Base-by-base conservation (phyloP, 2,797 vertebrate genomes). In the Dromococcyx pavoninus region DNA sequence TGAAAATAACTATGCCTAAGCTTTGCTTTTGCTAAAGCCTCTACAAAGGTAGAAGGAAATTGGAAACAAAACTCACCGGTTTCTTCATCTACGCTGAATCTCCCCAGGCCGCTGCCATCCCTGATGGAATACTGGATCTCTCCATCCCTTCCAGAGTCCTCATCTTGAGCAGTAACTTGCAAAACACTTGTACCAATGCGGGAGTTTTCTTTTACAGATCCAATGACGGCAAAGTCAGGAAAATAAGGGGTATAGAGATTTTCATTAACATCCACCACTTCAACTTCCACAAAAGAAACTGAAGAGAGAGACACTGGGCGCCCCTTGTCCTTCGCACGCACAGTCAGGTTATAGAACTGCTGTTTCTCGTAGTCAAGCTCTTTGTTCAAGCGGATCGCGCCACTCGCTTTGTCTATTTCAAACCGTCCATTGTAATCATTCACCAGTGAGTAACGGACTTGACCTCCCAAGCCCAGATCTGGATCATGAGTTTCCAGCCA, bases 231-330 rank as follows among this genome's bases (percentile, higher is more conserved):
- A 72, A 99, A 99, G 89, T 98, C 98, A 13, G 98, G 97, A 97
- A 99, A 99, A 94, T 99, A 99, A 0, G 99, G 99, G 2, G 98
- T 97, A 7, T 99, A 99, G 79, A 99, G 99, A 95, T 99, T 99
- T 97, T 99, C 99, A 0, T 99, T 99, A 51, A 99, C 99, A 93
- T 99, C 99, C 57, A 99, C 98, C 57, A 99, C 99, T 96, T 99
- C 99, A 32, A 99, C 98, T 94, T 99, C 99, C 88, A 99, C 98
- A 66, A 98, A 99, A 35, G 99, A 99, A 85, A 99, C 98, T 0
- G 99, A 99, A 5, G 99, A 98, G 35, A 99, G 98, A 13, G 99
- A 99, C 33, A 99, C 99, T 0, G 99, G 99, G 7, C 99, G 98
- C 10, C 99, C 99, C 86, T 99, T 98, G 97, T 99, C 99, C 96